Conservation (phyloP, 2,888 invertebrate genomes). For the Melanostoma scalare region DNA sequence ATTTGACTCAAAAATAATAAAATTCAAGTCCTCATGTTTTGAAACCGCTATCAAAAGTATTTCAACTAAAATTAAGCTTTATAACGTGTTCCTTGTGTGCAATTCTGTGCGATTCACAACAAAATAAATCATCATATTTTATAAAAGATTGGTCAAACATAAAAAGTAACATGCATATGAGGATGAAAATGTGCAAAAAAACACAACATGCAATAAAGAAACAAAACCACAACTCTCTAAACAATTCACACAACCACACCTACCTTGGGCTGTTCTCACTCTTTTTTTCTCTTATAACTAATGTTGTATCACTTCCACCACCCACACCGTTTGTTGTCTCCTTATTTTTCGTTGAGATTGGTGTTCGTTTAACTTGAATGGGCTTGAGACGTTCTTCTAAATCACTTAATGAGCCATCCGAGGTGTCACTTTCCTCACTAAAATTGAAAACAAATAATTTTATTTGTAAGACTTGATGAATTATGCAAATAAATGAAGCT, state of each 20-base stretch:
- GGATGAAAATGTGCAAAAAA: constrained; percentile 23
- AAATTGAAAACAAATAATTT: neutral
- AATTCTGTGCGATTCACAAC: too few species aligned
- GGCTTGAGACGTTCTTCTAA: constrained; percentile 81
- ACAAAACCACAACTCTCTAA: constrained; percentile 29
- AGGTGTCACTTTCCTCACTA: constrained; percentile 74
- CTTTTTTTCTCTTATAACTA: constrained; percentile 79
- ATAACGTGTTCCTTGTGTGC: too few species aligned
- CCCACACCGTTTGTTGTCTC: constrained; percentile 73
- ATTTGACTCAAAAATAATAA: too few species aligned
- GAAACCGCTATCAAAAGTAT: too few species aligned
- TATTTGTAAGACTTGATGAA: neutral
- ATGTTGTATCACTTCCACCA: constrained; percentile 78
- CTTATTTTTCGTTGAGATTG: constrained; percentile 69
- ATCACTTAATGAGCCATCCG: constrained; percentile 80
- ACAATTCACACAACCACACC: constrained; percentile 58
- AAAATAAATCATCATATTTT: too few species aligned
- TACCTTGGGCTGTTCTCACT: constrained; percentile 82
- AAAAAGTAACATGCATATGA: constrained; percentile 10
- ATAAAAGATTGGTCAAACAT: too few species aligned
- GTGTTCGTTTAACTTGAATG: constrained; percentile 78
- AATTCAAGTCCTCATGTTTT: too few species aligned
- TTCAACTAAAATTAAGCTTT: too few species aligned
- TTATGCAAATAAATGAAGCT: neutral
- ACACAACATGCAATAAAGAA: constrained; percentile 30